Evolutionary conservation across 1,140 invertebrate species (phyloP).

Genomic region (Melitaea cinxia): DNA sequence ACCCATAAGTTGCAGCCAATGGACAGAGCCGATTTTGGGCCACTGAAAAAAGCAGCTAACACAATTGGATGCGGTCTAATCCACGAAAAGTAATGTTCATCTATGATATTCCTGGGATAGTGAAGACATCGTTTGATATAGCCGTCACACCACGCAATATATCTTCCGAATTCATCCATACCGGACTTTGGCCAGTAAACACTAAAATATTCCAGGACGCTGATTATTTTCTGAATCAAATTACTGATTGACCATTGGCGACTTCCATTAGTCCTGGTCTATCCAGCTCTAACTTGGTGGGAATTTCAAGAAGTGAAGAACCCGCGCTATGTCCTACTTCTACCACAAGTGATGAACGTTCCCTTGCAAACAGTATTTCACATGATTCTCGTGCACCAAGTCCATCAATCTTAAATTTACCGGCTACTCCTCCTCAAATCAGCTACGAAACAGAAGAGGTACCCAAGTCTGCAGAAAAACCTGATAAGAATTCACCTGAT

Average conservation of each 20-base stretch:
- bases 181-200: neutral
- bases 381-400: constrained; percentile 19
- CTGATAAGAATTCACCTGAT: constrained; percentile 19
- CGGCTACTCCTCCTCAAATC: neutral
- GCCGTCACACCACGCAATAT: neutral
- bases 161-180: neutral
- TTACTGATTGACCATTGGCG: neutral
- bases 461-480: constrained; percentile 16
- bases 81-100: neutral
- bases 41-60: neutral
- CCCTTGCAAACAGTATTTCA: constrained; percentile 26
- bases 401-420: neutral
- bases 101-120: constrained; percentile 1
- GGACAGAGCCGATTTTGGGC: neutral
- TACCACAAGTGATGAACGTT: constrained; percentile 10
- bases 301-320: constrained; percentile 22
- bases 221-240: neutral
- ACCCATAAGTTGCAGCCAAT: neutral
- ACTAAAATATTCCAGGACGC: neutral
- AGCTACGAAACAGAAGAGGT: neutral
- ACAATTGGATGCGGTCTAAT: neutral
- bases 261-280: neutral
- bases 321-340: constrained; percentile 13
- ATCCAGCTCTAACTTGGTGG: constrained; percentile 27
- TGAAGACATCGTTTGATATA: neutral